These are phyloP conservation scores for Pangasius djambal DNA, from an alignment of 2,797 vertebrate species.

Conservation along the genomic window DNA sequence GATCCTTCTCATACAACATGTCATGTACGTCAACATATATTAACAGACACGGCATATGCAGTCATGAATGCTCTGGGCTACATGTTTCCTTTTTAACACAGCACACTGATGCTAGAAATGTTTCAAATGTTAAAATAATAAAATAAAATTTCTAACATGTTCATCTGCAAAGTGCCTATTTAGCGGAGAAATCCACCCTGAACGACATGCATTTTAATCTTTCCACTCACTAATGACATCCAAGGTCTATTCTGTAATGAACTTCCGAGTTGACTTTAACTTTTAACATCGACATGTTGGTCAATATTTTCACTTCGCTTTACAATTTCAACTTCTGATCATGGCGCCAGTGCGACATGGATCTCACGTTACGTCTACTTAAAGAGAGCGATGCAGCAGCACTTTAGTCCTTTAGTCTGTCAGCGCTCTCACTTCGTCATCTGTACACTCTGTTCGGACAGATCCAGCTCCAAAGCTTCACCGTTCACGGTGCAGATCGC, in stretches of 20 bases:
- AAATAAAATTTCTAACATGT: background rate
- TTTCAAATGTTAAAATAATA: background rate
- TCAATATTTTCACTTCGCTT: background rate
- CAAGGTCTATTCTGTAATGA: background rate
- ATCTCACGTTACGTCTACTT: background rate
- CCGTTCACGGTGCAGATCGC: background rate
- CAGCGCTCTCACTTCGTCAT: background rate
- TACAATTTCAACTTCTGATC: background rate
- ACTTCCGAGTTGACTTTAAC: too few species aligned
- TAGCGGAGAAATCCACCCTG: background rate
- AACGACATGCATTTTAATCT: background rate
- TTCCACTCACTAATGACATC: background rate
- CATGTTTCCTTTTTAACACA: background rate
- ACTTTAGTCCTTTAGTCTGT: background rate
- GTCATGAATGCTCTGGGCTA: background rate
- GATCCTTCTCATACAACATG: background rate
- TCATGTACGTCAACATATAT: background rate
- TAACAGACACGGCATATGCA: background rate
- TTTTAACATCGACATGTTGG: too few species aligned
- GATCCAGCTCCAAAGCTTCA: background rate
- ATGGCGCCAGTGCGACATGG: background rate
- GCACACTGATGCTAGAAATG: background rate
- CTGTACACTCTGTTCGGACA: background rate
- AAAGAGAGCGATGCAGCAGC: background rate
- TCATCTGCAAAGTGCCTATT: background rate